phyloP scores from a whole-genome alignment of 2,113 vertebrate genomes.

The Corythoichthys intestinalis region DNA sequence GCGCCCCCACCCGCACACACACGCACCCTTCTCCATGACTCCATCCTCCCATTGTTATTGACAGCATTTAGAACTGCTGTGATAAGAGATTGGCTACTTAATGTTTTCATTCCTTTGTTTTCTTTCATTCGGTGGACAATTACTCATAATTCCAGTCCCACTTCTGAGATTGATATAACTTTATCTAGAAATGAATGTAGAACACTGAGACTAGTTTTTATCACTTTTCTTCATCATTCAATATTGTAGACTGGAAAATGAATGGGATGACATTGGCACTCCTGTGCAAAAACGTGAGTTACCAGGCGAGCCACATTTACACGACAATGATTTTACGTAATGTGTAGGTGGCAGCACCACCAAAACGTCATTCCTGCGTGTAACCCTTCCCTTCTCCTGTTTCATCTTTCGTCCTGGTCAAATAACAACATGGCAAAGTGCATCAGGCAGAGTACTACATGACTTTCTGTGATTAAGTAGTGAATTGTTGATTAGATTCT shows the following conservation, averaged over 20 bases:
- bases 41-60: constrained; percentile 48
- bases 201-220: neutral
- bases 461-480: no score
- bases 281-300: neutral
- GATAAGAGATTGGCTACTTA: constrained; percentile 50
- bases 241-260: neutral
- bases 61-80: constrained; percentile 51
- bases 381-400: no score
- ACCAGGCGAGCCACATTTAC: neutral
- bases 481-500: no score
- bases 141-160: neutral
- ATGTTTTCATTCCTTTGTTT: constrained; percentile 34
- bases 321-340: no score
- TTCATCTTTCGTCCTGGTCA: no score
- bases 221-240: neutral
- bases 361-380: no score
- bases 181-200: neutral
- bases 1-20: constrained; percentile 7
- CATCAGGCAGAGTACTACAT: no score
- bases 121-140: constrained; percentile 21
- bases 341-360: no score
- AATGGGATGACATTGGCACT: neutral
- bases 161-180: neutral
- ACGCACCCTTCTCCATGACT: constrained; percentile 36
- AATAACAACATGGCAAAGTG: no score